Evolutionary conservation across 1,140 invertebrate species (phyloP).

Genomic region (Aphis gossypii): DNA sequence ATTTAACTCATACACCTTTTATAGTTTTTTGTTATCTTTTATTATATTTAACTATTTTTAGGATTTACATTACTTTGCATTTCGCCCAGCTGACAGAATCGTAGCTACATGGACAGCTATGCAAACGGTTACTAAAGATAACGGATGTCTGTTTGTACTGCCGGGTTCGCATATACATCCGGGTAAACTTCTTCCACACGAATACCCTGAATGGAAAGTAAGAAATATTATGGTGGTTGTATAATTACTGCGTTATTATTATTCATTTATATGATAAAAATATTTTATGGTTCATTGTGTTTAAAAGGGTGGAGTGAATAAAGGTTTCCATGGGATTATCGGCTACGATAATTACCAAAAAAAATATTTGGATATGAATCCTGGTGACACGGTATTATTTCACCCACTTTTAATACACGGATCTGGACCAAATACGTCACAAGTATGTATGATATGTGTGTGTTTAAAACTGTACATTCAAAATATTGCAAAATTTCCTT

Average conservation of each 20-base stretch:
- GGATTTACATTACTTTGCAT: slow-evolving; percentile 89
- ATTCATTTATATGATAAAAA: not conserved
- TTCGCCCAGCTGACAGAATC: slow-evolving; percentile 79
- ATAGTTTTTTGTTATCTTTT: not conserved
- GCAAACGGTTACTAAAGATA: slow-evolving; percentile 76
- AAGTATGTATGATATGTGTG: slow-evolving; percentile 64
- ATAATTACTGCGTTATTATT: not conserved
- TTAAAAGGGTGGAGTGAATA: slow-evolving; percentile 25
- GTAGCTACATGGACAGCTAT: slow-evolving; percentile 91
- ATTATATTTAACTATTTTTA: slow-evolving; percentile 65
- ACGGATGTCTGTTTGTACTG: slow-evolving; percentile 85
- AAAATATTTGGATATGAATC: slow-evolving; percentile 77
- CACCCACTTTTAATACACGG: slow-evolving; percentile 90
- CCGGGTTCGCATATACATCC: slow-evolving; percentile 76
- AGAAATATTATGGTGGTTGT: not conserved
- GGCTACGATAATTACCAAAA: slow-evolving; percentile 65
- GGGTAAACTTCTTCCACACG: slow-evolving; percentile 73
- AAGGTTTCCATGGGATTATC: slow-evolving; percentile 46
- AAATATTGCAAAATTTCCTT: not conserved
- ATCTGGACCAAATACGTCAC: slow-evolving; percentile 80
- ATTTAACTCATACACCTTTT: not conserved
- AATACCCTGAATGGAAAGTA: slow-evolving; percentile 69
- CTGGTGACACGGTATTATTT: slow-evolving; percentile 90
- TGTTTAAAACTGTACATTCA: not conserved
- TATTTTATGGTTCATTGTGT: not conserved